Percentiles rank a stretch among this genome's conserved stretches.
Evolutionary conservation across 2,113 vertebrate genomes (phyloP).

Genomic region (Brachypteracias leptosomus): DNA sequence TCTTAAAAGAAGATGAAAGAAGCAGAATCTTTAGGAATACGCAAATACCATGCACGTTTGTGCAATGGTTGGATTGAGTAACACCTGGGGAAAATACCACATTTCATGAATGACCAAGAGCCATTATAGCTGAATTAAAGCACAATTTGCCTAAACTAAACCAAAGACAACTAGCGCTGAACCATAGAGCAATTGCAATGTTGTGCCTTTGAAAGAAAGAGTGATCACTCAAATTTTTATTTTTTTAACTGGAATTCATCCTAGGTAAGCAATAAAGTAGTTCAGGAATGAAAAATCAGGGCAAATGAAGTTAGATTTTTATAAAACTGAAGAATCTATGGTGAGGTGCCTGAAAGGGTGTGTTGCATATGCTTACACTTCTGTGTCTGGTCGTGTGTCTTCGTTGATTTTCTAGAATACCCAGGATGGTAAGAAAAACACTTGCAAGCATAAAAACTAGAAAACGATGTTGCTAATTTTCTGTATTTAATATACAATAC

Average conservation of each 20-base stretch:
- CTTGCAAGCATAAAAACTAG: slow-evolving; percentile 8
- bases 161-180: neutral
- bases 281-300: neutral
- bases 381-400: neutral
- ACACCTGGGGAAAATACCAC: neutral
- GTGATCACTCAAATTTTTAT: too few relatives aligned
- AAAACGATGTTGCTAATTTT: slow-evolving; percentile 39
- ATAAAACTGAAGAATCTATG: neutral
- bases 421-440: neutral
- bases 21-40: neutral
- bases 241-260: neutral
- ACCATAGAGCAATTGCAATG: neutral
- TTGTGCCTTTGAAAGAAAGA: neutral
- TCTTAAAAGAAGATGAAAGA: neutral
- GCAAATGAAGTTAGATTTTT: neutral
- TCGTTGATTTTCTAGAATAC: neutral
- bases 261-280: neutral
- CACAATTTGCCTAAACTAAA: neutral
- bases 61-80: neutral
- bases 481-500: slow-evolving; percentile 57
- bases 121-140: neutral
- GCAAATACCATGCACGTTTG: fast-evolving
- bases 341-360: neutral
- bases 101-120: neutral
- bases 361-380: neutral